Evolutionary conservation across 2,888 invertebrate genomes (phyloP).

Genomic region (Tinea pellionella): DNA sequence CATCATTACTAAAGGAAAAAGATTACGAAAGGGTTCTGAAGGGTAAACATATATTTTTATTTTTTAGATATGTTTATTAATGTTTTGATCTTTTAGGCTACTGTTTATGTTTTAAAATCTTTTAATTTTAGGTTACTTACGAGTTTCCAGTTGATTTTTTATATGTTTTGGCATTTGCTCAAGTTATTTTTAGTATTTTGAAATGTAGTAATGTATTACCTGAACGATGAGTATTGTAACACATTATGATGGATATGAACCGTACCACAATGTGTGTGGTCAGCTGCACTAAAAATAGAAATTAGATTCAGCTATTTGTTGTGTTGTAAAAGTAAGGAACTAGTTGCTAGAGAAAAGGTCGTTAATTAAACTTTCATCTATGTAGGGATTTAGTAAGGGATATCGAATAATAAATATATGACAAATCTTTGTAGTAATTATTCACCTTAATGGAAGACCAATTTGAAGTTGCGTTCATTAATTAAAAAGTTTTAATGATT

Average conservation of each 20-base stretch:
- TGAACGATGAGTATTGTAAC: not conserved
- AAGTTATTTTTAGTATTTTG: conserved; percentile 9
- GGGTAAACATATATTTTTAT: conserved; percentile 32
- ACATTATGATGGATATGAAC: not conserved
- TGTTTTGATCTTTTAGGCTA: not conserved
- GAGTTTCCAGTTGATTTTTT: not conserved
- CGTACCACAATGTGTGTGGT: not conserved
- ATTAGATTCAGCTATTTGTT: conserved; percentile 17
- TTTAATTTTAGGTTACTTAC: not conserved
- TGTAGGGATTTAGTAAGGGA: no score
- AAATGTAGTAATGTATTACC: not conserved
- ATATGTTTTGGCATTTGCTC: conserved; percentile 5
- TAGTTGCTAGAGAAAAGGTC: no score
- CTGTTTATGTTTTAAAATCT: not conserved
- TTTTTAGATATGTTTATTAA: not conserved
- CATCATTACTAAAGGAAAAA: conserved; percentile 46
- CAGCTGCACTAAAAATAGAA: conserved; percentile 1
- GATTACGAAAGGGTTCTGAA: conserved; percentile 39
- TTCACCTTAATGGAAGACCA: no score
- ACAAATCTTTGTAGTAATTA: no score
- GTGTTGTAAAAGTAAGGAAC: no score
- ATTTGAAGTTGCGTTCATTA: no score
- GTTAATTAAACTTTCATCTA: no score
- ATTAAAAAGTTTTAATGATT: no score
- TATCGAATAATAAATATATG: no score